Base-by-base conservation (phyloP, 2,888 invertebrate genomes). In the Pecten maximus region DNA sequence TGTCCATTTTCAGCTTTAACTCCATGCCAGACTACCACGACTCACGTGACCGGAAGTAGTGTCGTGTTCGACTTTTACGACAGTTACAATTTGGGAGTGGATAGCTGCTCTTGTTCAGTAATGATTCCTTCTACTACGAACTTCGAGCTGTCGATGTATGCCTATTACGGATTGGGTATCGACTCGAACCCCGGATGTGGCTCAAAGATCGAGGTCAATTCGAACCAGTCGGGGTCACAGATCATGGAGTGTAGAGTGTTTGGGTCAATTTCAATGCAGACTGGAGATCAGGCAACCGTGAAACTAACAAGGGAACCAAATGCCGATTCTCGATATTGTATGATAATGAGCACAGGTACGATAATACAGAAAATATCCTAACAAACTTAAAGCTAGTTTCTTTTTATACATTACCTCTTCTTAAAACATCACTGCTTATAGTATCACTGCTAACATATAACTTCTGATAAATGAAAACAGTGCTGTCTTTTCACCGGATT, bases 31-130 rank as follows among this genome's bases (percentile, higher is more conserved):
- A 6, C 28, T 35, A 74, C 74, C 10, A 28, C 74, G 23, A 35
- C 74, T 35, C 74, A 35, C 35, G 74, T 74, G 74, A 74, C 74
- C 28, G 74, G 74, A 74, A 74, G 74, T 74, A 28, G 74, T 35
- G 74, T 74, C 12, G 74, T 74, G 28, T 74, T 74, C 16, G 74
- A 74, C 74, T 74, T 74, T 74, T 74, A 74, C 28, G 74, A 60
- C 6, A 60, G 60, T 28, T 3, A 28, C 28, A 74, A 12, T 74
- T 35, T 74, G 1, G 12, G 0, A 74, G 35, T 35, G 8, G 35
- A 35, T 23, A 74, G 74, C 8, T 74, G 74, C 35, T 74, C 74
- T 35, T 74, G 74, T 23, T 74, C 74, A 2, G 28, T 74, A 6
- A 74, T 3, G 12, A 74, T 74, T 35, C 74, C 74, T 6, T 74